Conservation (phyloP, 2,797 vertebrate species). For the Xyrichtys novacula region DNA sequence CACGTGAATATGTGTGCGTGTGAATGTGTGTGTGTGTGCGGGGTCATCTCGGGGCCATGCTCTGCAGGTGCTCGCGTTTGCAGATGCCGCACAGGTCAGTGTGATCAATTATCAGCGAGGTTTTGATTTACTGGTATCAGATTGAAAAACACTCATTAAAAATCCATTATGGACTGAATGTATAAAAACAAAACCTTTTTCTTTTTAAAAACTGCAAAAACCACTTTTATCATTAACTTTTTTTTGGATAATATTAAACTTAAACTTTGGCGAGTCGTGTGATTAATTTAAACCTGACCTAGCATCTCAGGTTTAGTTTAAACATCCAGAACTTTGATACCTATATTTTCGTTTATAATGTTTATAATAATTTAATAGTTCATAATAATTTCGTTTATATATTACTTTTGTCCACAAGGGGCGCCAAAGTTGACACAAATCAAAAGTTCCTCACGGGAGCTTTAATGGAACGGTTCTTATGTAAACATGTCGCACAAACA, state of each 20-base stretch:
- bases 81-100: slow-evolving; percentile 43
- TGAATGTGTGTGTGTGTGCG: slow-evolving; percentile 20
- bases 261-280: background rate
- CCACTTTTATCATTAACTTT: background rate
- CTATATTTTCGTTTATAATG: no score
- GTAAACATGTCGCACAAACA: no score
- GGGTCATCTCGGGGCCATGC: slow-evolving; percentile 36
- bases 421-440: no score
- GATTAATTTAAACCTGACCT: no score
- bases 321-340: no score
- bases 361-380: no score
- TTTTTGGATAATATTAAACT: background rate
- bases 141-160: background rate
- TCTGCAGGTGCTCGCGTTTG: slow-evolving; percentile 38
- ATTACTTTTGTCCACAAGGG: no score
- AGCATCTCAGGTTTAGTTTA: no score
- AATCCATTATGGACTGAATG: background rate
- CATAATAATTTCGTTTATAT: no score
- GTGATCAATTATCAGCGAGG: slow-evolving; percentile 37
- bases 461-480: no score
- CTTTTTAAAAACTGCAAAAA: background rate
- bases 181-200: background rate
- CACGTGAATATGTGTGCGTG: slow-evolving; percentile 1
- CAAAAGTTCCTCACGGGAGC: no score
- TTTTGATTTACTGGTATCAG: slow-evolving; percentile 24